phyloP scores from a whole-genome alignment of 2,888 invertebrate genomes.

The Phania funesta region DNA sequence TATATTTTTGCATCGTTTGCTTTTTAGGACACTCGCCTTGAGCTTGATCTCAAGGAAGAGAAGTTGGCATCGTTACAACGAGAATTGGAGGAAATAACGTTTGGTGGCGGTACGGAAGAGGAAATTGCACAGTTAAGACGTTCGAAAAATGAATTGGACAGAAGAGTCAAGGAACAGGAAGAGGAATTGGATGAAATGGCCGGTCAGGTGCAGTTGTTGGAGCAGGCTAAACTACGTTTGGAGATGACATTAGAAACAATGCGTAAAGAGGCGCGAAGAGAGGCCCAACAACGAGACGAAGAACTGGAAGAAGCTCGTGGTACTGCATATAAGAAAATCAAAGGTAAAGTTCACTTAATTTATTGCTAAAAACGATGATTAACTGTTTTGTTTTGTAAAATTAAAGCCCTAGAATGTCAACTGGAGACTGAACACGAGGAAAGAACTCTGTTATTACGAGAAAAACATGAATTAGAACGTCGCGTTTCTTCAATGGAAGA shows the following conservation, averaged over 20 bases:
- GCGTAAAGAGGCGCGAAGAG: slow-evolving; percentile 93
- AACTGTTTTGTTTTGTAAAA: neutral
- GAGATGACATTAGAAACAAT: slow-evolving; percentile 97
- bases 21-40: slow-evolving; percentile 89
- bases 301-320: slow-evolving; percentile 96
- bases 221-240: slow-evolving; percentile 94
- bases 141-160: slow-evolving; percentile 92
- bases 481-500: slow-evolving; percentile 90
- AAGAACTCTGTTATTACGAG: slow-evolving; percentile 90
- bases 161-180: slow-evolving; percentile 92
- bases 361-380: slow-evolving; percentile 62
- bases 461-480: slow-evolving; percentile 95
- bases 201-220: slow-evolving; percentile 92
- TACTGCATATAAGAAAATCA: slow-evolving; percentile 94
- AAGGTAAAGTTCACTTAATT: slow-evolving; percentile 81
- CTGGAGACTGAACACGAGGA: slow-evolving; percentile 96
- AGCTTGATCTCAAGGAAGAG: slow-evolving; percentile 94
- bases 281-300: slow-evolving; percentile 94
- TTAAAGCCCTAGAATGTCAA: slow-evolving; percentile 90
- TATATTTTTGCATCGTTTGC: neutral
- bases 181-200: slow-evolving; percentile 98
- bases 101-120: slow-evolving; percentile 90
- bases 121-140: slow-evolving; percentile 91
- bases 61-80: slow-evolving; percentile 88
- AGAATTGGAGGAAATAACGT: slow-evolving; percentile 92